These are phyloP conservation scores for Indicator maculatus DNA, from an alignment of 2,113 vertebrate species.

Conservation along the genomic window DNA sequence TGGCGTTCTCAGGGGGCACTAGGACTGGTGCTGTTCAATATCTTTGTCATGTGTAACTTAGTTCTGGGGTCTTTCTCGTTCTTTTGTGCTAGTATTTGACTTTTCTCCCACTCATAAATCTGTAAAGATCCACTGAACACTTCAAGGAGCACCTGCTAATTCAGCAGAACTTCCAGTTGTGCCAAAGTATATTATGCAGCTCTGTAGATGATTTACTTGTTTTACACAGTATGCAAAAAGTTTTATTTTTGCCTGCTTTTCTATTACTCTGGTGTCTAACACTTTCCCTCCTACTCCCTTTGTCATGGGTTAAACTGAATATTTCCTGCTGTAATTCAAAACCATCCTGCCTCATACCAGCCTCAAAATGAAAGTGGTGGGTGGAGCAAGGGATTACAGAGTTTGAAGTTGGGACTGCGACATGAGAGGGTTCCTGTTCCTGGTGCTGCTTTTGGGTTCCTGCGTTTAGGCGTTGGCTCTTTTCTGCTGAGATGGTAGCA, in stretches of 20 bases:
- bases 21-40: too few species aligned
- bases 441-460: too few species aligned
- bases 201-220: neutral
- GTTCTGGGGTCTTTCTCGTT: neutral
- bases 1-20: too few species aligned
- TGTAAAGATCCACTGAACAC: neutral
- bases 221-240: neutral
- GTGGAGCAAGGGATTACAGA: too few species aligned
- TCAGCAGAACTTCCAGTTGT: neutral
- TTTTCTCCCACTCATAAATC: neutral
- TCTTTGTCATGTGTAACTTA: neutral
- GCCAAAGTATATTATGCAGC: neutral
- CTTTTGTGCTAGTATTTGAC: neutral
- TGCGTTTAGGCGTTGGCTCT: too few species aligned
- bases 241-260: neutral
- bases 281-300: neutral
- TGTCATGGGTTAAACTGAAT: too few species aligned
- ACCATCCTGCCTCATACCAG: too few species aligned
- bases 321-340: too few species aligned
- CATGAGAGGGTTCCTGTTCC: too few species aligned
- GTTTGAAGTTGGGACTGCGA: too few species aligned
- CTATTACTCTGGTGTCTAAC: neutral
- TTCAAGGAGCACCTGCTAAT: neutral
- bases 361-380: too few species aligned
- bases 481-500: too few species aligned